Base-by-base conservation (phyloP, 2,888 invertebrate genomes). In the Alsophila aescularia region DNA sequence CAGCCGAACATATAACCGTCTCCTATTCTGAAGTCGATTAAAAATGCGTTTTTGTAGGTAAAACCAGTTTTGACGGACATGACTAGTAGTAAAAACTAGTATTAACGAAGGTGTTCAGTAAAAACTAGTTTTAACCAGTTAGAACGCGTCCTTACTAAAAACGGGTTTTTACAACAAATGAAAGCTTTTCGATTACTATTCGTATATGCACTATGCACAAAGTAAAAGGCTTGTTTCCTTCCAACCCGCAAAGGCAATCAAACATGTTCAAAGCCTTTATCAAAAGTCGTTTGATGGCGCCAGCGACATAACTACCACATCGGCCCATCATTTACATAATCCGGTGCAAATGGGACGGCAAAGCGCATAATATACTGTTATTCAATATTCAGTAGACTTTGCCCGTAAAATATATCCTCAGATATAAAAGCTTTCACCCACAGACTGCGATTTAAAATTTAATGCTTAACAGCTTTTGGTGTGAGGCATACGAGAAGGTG, bases 371-470 rank as follows among this genome's bases (percentile, higher is more conserved):
- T 66, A 60, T 67, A 66, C 58, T 52, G 58, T 58, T 59, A 73
- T 70, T 64, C 66, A 64, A 70, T 73, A 70, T 71, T 70, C 67
- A 67, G 64, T 68, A 65, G 66, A 49, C 48, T 52, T 57, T 18
- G 10, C 49, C 40, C 52, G 47, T 60, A 47, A 58, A 65, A 61
- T 62, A 57, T 58, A 52, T 47, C 34, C 32, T 39, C 31, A 34
- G 44, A 54, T 47, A 48, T 56, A 52, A 16, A 50, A 42, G 36
- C 48, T 15, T 51, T 49, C 41, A 41, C 58, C 42, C 35, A 32
- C 41, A 37, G 21, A 18, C 21, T 40, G 10, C 37, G 48, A 49
- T 49, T 49, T 49, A 37, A 36, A 6, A 32, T 34, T 7, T 7
- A 48, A 48, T 48, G 43, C 24, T 43, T 43, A 32, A 21, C 34